A percentile compares a stretch with the other conserved stretches of the same genome.
phyloP scores from a whole-genome alignment of 2,888 invertebrate species.

The Tubulanus polymorphus region DNA sequence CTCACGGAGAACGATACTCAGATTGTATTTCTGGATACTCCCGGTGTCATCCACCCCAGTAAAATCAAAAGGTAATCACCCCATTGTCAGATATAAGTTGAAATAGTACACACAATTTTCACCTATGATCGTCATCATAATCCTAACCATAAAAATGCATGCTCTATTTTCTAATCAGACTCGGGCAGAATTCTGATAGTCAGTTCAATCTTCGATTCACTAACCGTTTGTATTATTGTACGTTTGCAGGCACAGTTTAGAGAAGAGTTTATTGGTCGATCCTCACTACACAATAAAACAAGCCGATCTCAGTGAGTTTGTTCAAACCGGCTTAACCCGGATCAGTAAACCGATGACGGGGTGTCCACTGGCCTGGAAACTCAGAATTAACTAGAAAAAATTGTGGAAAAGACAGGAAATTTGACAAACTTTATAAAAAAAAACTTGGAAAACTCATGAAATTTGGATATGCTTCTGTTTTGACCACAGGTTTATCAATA shows the following conservation, averaged over 20 bases:
- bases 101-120: neutral
- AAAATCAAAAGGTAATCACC: conserved; percentile 66
- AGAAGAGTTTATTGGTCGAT: conserved; percentile 59
- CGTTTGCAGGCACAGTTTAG: conserved; percentile 35
- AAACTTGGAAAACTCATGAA: no score
- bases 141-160: neutral
- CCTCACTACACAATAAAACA: conserved; percentile 59
- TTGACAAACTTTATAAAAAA: no score
- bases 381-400: no score
- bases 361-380: no score
- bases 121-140: neutral
- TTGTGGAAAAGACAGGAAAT: no score
- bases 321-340: no score
- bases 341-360: no score
- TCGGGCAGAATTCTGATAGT: no score
- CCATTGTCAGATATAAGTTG: neutral
- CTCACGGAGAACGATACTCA: conserved; percentile 74
- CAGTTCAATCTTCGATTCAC: no score
- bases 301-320: conserved; percentile 64
- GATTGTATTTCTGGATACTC: conserved; percentile 85
- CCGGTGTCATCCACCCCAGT: conserved; percentile 72
- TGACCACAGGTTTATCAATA: no score
- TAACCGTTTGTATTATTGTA: conserved; percentile 3
- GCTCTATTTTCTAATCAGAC: no score
- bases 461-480: no score